phyloP scores from a whole-genome alignment of 2,888 invertebrate genomes.

The Argynnis bischoffii region DNA sequence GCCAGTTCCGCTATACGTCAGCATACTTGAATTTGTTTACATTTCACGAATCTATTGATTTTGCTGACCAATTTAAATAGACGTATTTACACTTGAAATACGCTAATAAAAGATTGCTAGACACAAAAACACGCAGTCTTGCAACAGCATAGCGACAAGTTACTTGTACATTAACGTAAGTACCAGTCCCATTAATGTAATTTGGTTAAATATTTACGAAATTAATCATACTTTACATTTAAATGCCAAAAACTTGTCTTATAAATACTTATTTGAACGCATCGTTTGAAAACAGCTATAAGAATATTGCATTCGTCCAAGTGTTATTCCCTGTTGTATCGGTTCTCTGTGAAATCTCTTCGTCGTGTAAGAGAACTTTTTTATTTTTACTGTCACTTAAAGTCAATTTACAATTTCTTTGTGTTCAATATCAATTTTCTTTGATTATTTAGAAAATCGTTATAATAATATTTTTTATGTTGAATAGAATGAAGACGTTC shows the following conservation, averaged over 20 bases:
- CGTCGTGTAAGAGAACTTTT: no score
- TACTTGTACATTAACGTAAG: conserved; percentile 45
- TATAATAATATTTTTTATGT: conserved; percentile 6
- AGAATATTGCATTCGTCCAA: background rate
- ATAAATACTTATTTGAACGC: background rate
- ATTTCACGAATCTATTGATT: conserved; percentile 27
- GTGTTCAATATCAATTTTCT: no score
- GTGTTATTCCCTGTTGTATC: background rate
- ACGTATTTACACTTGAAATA: conserved; percentile 51
- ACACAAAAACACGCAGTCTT: conserved; percentile 52
- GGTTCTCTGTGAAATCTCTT: background rate
- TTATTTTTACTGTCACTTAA: no score
- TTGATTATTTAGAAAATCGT: background rate
- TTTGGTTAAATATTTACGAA: conserved; percentile 1
- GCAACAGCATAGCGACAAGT: conserved; percentile 43
- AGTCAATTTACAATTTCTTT: no score
- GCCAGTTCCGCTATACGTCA: background rate
- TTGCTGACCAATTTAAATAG: conserved; percentile 42
- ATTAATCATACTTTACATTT: background rate
- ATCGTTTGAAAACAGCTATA: background rate
- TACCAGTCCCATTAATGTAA: background rate
- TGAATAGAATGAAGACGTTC: conserved; percentile 43
- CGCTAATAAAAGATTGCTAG: conserved; percentile 60
- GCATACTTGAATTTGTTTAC: conserved; percentile 20
- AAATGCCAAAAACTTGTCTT: background rate